Base-by-base conservation (phyloP, 2,797 vertebrate genomes). In the Leptatherina wallacei region DNA sequence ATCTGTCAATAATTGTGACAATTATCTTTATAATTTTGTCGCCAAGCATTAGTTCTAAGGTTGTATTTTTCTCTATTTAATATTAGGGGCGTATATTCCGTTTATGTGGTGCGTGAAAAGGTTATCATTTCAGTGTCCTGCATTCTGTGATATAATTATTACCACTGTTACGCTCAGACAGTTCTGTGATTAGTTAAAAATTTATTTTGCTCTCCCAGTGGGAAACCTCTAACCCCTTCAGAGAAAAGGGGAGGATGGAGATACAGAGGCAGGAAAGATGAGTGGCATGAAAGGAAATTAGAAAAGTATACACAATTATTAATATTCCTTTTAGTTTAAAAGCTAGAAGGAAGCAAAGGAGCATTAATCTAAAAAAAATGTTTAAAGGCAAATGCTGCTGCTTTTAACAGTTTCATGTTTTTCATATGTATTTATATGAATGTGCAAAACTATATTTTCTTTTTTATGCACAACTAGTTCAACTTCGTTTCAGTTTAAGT, bases 151-250 rank as follows among this genome's bases (percentile, higher is more conserved):
- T 66, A 51, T 80, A 87, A 82, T 91, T 89, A 85, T 85, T 69
- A 69, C 57, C 61, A 69, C 72, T 70, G 71, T 78, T 79, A 30
- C 69, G 71, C 74, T 77, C 78, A 79, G 74, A 78, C 76, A 72
- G 77, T 64, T 58, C 77, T 80, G 36, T 78, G 77, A 88, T 88
- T 81, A 88, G 72, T 86, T 73, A 74, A 76, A 87, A 81, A 81
- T 75, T 9, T 70, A 71, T 80, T 87, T 82, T 11, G 57, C 71
- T 77, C 77, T 86, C 75, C 49, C 83, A 80, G 77, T 60, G 58
- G 70, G 84, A 72, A 71, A 73, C 64, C 69, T 85, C 69, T 82
- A 63, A 81, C 24, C 80, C 80, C 61, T 11, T 33, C 1, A n/a
- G 40, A 78, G 73, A 65, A 61, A 55, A 61, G 54, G 54, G 24